Evolutionary conservation across 1,140 invertebrate species (phyloP).

Genomic region (Apis laboriosa): DNA sequence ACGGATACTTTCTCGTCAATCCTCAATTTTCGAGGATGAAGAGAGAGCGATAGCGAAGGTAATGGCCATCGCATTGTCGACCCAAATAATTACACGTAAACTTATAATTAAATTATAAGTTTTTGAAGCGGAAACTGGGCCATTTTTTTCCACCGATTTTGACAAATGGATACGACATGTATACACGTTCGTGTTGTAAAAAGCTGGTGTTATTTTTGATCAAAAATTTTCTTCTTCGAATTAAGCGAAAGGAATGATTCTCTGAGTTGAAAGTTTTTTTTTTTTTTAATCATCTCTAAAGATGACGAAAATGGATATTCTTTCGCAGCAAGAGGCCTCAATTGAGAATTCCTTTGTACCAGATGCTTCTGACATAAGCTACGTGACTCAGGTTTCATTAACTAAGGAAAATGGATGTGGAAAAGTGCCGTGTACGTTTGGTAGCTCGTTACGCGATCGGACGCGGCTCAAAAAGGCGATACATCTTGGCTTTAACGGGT

Average conservation of each 20-base stretch:
- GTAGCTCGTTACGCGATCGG: no score
- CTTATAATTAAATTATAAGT: slow-evolving; percentile 3
- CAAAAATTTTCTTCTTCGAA: no score
- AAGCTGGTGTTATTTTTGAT: not conserved
- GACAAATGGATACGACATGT: not conserved
- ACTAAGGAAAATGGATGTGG: slow-evolving; percentile 6
- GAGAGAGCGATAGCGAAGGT: not conserved
- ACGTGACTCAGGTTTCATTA: not conserved
- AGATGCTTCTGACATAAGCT: not conserved
- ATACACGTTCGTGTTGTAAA: slow-evolving; percentile 16
- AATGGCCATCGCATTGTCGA: slow-evolving; percentile 37
- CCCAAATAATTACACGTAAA: slow-evolving; percentile 51
- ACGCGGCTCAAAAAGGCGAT: slow-evolving; percentile 11
- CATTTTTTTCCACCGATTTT: slow-evolving; percentile 44
- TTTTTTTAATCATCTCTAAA: not conserved
- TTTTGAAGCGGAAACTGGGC: slow-evolving; percentile 47
- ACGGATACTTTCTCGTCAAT: not conserved
- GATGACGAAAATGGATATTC: no score
- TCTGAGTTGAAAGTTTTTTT: not conserved
- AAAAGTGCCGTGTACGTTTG: not conserved
- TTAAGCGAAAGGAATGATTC: no score
- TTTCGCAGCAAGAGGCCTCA: no score
- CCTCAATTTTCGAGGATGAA: not conserved
- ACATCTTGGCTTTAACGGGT: slow-evolving; percentile 11
- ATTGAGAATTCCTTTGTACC: not conserved